Evolutionary conservation across 2,113 vertebrate genomes (phyloP), one percentile per base, ranked within the genome.

Genomic region (Procavia capensis): DNA sequence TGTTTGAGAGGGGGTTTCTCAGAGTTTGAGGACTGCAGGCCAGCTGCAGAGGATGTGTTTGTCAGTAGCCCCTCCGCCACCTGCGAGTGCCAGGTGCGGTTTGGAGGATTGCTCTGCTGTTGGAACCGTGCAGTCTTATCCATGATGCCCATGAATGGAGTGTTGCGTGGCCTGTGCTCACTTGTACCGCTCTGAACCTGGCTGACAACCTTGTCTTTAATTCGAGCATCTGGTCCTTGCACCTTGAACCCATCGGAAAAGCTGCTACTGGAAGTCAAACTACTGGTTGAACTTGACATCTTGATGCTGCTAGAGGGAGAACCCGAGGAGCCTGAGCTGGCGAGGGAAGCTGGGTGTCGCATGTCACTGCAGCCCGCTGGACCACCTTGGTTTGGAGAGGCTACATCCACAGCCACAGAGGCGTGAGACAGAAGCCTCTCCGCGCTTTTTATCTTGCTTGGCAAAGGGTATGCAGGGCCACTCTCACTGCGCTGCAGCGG

Each of bases 141-240:
- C 94, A 97, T 99, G 96, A 99, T 98, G 22, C 99, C 99, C 99
- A 99, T 99, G 86, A 99, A 99, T 0, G 99, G 99, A 0, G 98
- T 99, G 1, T 96, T 99, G 86, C 99, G 98, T 31, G 99, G 99
- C 83, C 99, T 99, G 96, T 99, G 98, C 43, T 99, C 99, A 0
- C 97, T 78, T 0, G 95, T 36, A 41, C 98, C 7, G 9, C 98
- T 97, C 96, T 97, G 99, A 93, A 17, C 97, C 79, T 98, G 98
- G 96, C 92, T 99, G 2, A 85, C 6, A 1, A 96, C 98, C 27
- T 16, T 97, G 82, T 99, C 99, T 98, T 99, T 99, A 90, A 98
- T 97, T 14, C 99, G 99, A 74, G 99, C 98, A 0, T 99, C 99
- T 0, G 99, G 98, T 25, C 99, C 99, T 29, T 98, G 98, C 91